These are phyloP conservation scores for Sterna hirundo DNA, from an alignment of 2,113 vertebrate genomes.

Conservation along the genomic window DNA sequence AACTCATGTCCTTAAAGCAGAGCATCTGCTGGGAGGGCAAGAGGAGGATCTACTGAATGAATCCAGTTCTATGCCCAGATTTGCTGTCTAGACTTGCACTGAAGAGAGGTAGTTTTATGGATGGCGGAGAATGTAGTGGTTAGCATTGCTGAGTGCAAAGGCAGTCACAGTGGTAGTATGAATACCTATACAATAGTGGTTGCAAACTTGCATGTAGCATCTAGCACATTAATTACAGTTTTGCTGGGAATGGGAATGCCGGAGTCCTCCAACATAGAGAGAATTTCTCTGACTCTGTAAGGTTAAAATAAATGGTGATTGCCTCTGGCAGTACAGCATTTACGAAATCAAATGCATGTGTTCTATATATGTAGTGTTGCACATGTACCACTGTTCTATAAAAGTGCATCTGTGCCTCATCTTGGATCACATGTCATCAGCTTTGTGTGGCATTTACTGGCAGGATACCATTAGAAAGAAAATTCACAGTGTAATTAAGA, in stretches of 20 bases:
- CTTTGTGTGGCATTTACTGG: constrained; percentile 25
- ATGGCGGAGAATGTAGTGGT: background rate
- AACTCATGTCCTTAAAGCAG: background rate
- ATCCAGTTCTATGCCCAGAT: background rate
- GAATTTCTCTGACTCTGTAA: background rate
- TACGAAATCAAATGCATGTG: background rate
- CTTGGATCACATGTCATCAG: constrained; percentile 30
- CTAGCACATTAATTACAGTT: constrained; percentile 12
- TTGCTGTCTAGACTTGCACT: background rate
- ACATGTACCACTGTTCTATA: constrained; percentile 18
- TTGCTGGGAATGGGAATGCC: background rate
- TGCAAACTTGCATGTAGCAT: background rate
- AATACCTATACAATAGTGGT: background rate
- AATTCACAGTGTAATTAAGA: background rate
- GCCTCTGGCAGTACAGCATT: constrained; percentile 16
- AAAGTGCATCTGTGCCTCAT: constrained; percentile 38
- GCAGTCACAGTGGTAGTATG: background rate
- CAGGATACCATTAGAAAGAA: background rate
- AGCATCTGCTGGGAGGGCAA: background rate
- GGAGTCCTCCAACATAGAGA: background rate
- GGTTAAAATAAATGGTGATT: background rate
- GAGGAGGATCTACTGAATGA: background rate
- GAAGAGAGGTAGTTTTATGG: background rate
- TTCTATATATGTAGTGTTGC: constrained; percentile 1
- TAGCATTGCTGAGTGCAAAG: background rate